Base-by-base conservation (phyloP, 1,140 invertebrate genomes). In the Drosophila punjabiensis region DNA sequence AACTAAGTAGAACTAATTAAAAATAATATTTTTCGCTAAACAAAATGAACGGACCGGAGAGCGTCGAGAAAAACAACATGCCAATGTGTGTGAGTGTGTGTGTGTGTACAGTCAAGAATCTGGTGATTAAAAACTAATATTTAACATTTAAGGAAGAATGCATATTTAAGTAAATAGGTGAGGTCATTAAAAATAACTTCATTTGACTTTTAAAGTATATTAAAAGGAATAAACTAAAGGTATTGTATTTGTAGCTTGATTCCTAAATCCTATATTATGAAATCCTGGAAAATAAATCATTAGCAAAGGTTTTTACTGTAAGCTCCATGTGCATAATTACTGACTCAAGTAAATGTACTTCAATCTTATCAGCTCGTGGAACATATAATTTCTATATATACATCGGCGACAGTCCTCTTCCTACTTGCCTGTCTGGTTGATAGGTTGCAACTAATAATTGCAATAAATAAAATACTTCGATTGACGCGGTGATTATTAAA, bases 1-100 rank as follows among this genome's bases (percentile, higher is more conserved):
- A 90, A 90, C 87, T 90, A 90, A 90, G 79, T 90, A 90, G 79
- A 90, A 90, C 86, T 90, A 90, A 90, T 90, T 86, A 86, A 90
- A 90, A 91, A 82, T 90, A 88, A 90, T 86, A 89, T 74, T 82
- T 79, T 86, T 90, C 53, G 77, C 76, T 88, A 74, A 84, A 85
- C 73, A 88, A 87, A 83, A 87, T 77, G 63, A 45, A 48, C 39
- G 65, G 45, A 76, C 28, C 24, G 24, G 20, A n/a, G n/a, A n/a
- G 28, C 35, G 20, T 6, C 24, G 32, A 35, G 43, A 11, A 41
- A 61, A 60, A 14, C 48, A 28, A 18, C 48, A 28, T 37, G 16
- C 20, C n/a, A 53, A 65, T 30, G 63, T 16, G 50, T 70, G 58
- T 39, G 45, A 28, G 24, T 24, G 24, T 24, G 24, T 33, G 24